Base-by-base conservation (phyloP, 2,888 invertebrate species). In the Temnothorax unifasciatus region DNA sequence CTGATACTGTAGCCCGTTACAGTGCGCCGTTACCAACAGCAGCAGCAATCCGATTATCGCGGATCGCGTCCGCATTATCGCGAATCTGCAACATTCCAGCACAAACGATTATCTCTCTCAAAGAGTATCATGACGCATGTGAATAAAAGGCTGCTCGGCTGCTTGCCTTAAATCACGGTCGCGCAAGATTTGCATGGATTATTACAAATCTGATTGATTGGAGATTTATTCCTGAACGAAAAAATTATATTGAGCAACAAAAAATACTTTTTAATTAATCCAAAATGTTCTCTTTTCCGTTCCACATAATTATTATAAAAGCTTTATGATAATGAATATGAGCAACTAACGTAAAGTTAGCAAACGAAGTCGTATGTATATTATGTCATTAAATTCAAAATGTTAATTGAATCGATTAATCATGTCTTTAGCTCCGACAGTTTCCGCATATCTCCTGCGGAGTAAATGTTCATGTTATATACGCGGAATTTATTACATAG, bases 1-100 rank as follows among this genome's bases (percentile, higher is more conserved):
- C 81, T 95, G 93, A 86, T 93, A 94, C 76, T 94, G 94, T 66
- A 94, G 85, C 3, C 87, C 90, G n/a, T 90, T 21, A 83, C 89
- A 86, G 38, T 82, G 59, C 82, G 73, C 87, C 38, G 82, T 75
- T 63, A 64, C 76, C 29, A 86, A 83, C 47, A 92, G 47, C 68
- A 92, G 82, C 83, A 90, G 79, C 59, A 91, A 74, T 52, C 88
- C 81, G 57, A 91, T 86, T 82, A 90, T 82, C 82, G 89, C 89
- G 84, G 90, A 88, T 84, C 86, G 89, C 83, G 77, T 89, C 89
- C 90, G 90, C 85, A 89, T 79, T 87, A 90, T 91, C 83, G 83
- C 71, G 73, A 87, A 92, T 89, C 93, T 93, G 92, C 25, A 93
- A 93, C 85, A 87, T 64, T 73, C 69, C 69, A 64, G 68, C 25